Evolutionary conservation across 2,113 vertebrate species (phyloP).

Genomic region (Lethenteron reissneri): DNA sequence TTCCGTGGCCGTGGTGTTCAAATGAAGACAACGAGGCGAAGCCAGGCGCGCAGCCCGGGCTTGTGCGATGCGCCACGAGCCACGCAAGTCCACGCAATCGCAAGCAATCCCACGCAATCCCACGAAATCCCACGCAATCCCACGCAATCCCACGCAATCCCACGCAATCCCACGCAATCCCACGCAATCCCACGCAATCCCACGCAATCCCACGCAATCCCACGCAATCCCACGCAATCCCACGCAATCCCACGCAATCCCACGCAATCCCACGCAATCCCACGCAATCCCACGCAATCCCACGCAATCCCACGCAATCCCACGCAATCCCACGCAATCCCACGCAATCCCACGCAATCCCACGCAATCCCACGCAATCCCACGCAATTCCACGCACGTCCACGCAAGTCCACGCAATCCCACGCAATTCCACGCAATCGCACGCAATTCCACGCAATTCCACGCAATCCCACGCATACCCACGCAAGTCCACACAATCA

Average conservation of each 20-base stretch:
- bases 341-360: not conserved
- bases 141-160: not conserved
- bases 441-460: not conserved
- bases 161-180: not conserved
- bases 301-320: not conserved
- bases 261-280: not conserved
- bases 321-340: not conserved
- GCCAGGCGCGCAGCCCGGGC: no score
- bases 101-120: not conserved
- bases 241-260: not conserved
- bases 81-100: not conserved
- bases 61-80: not conserved
- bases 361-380: not conserved
- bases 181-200: not conserved
- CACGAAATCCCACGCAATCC: not conserved
- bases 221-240: not conserved
- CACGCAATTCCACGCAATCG: not conserved
- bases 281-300: not conserved
- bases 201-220: not conserved
- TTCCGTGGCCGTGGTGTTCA: no score
- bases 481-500: not conserved
- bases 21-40: no score
- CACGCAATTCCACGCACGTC: not conserved
- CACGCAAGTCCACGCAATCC: not conserved
- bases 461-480: not conserved